A percentile compares a stretch with the other conserved stretches of the same genome.
Conservation (phyloP, 2,797 vertebrate species). For the Notoglanidium macrostoma region DNA sequence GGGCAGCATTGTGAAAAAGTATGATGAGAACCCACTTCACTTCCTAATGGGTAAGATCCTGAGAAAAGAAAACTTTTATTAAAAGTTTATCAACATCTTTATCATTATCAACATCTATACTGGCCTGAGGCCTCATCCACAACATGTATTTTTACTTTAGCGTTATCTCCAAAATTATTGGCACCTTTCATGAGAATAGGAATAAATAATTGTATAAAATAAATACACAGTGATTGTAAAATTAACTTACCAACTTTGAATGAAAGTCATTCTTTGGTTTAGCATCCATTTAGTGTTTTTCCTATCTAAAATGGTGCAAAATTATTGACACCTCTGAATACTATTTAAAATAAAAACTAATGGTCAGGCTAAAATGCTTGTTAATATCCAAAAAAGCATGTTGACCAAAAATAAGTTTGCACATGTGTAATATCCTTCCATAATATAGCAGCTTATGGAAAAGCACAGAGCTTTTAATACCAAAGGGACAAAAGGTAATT, state of each 20-base stretch:
- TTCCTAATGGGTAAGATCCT: slow-evolving; percentile 90
- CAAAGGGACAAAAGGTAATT: neutral
- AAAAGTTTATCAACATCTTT: no score
- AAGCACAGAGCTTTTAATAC: neutral
- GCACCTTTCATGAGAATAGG: neutral
- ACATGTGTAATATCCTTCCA: neutral
- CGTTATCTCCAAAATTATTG: neutral
- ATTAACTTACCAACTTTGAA: neutral
- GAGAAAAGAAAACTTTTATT: neutral
- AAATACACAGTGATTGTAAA: neutral
- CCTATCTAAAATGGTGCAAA: neutral
- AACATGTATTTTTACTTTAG: neutral
- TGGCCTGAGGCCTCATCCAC: neutral
- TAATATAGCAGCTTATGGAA: neutral
- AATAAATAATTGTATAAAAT: neutral
- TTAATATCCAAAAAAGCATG: neutral
- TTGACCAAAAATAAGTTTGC: neutral
- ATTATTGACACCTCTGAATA: neutral
- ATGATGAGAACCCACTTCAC: slow-evolving; percentile 93
- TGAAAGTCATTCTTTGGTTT: neutral
- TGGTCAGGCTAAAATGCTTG: neutral
- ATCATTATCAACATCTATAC: neutral
- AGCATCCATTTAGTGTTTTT: neutral
- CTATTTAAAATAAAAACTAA: neutral
- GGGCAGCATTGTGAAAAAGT: slow-evolving; percentile 92